A percentile compares a stretch with the other conserved stretches of the same genome.
phyloP scores from a whole-genome alignment of 2,888 invertebrate genomes.

The Hemithea aestivaria region DNA sequence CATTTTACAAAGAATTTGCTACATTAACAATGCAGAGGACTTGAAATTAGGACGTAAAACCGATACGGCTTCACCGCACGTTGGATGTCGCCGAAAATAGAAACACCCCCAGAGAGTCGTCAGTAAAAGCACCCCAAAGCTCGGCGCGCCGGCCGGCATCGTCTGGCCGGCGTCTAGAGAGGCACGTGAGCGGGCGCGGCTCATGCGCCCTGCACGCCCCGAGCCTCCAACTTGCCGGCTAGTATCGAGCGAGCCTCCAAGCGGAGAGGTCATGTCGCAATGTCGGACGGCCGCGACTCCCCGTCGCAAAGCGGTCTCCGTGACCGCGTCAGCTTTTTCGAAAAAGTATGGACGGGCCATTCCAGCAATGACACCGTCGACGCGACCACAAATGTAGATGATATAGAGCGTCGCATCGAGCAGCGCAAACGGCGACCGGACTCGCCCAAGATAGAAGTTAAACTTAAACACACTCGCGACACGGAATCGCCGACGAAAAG shows the following conservation, averaged over 20 bases:
- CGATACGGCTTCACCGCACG: slow-evolving; percentile 4
- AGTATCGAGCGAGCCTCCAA: slow-evolving; percentile 76
- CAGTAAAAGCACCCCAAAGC: slow-evolving; percentile 32
- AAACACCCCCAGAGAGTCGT: slow-evolving; percentile 17
- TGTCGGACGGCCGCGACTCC: slow-evolving; percentile 75
- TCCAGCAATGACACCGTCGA: slow-evolving; percentile 60
- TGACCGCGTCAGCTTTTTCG: slow-evolving; percentile 88
- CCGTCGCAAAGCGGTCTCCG: slow-evolving; percentile 79
- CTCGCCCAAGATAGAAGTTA: slow-evolving; percentile 80
- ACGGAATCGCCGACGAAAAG: slow-evolving; percentile 69
- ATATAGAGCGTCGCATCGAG: slow-evolving; percentile 81
- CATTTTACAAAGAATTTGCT: too few relatives aligned
- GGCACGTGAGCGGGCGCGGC: slow-evolving; percentile 53
- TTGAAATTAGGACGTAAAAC: neutral
- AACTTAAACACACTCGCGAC: slow-evolving; percentile 78
- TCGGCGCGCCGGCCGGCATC: slow-evolving; percentile 30
- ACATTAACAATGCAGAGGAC: neutral
- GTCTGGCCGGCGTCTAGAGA: slow-evolving; percentile 58
- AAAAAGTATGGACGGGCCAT: slow-evolving; percentile 85
- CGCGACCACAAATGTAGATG: slow-evolving; percentile 76
- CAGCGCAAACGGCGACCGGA: slow-evolving; percentile 75
- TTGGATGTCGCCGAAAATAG: slow-evolving; percentile 14
- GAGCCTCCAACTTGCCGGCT: slow-evolving; percentile 39
- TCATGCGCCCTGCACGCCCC: slow-evolving; percentile 46
- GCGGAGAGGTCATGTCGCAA: slow-evolving; percentile 71